Evolutionary conservation across 2,797 vertebrate genomes (phyloP), one percentile per base, ranked within the genome.

Genomic region (Melanotaenia maccullochi): DNA sequence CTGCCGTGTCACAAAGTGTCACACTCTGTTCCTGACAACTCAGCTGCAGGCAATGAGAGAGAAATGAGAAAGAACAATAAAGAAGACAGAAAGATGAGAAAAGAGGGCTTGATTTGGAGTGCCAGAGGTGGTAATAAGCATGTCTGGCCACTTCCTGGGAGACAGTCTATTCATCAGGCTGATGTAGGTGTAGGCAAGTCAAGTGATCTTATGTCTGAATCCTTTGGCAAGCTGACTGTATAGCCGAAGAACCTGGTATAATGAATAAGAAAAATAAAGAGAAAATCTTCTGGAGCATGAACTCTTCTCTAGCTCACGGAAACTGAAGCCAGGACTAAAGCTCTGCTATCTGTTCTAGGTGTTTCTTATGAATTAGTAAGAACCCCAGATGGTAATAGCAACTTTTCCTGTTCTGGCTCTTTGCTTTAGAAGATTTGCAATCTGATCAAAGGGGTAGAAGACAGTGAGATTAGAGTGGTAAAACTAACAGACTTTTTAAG

Each of bases 1-100:
- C 96, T 87, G 92, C 95, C 95, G 90, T 96, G 97, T 95, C 96
- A 96, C 94, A 96, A 94, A 96, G 95, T 96, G 96, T 96, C 95
- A 96, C 94, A 95, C 95, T 96, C 95, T 96, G 94, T 95, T 96
- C 94, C 93, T 95, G 93, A 96, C 94, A 95, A 94, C 92, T 93
- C 89, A 58, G 84, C 91, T 88, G 79, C 82, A 82, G 90, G 87
- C 81, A 6, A 65, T 32, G 56, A 63, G 71, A 68, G 75, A 79
- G 65, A 71, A 83, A 88, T 52, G 70, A 61, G 78, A 72, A 82
- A 74, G 76, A 80, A 78, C 77, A 81, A 85, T 78, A 73, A 84
- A 78, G 82, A 76, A 65, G 74, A 65, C 63, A 38, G 60, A 79
- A 70, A 65, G 25, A 67, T 85, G 71, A 79, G 59, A 69, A 78